A percentile compares a stretch with the other conserved stretches of the same genome.
These are phyloP conservation scores for Lasioglossum leucozonium DNA, from an alignment of 2,888 invertebrate species.

Conservation along the genomic window DNA sequence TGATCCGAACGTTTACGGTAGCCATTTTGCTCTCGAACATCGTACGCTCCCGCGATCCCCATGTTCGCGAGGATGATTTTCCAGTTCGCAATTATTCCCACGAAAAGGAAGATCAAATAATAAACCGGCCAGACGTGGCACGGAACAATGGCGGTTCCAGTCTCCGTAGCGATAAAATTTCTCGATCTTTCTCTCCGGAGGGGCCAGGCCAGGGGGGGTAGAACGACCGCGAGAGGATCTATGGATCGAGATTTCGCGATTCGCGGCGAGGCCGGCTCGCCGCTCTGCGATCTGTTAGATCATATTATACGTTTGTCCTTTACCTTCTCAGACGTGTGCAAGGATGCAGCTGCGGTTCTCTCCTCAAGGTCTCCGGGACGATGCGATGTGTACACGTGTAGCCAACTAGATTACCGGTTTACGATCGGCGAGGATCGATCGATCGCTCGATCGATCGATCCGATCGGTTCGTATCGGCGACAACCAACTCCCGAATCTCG, in stretches of 20 bases:
- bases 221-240: slow-evolving; percentile 61
- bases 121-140: slow-evolving; percentile 30
- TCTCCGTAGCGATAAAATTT: slow-evolving; percentile 53
- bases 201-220: slow-evolving; percentile 20
- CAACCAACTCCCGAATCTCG: neutral
- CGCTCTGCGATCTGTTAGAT: slow-evolving; percentile 65
- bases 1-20: neutral
- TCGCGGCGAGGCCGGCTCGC: slow-evolving; percentile 61
- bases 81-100: slow-evolving; percentile 44
- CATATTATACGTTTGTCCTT: slow-evolving; percentile 77
- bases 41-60: neutral
- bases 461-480: neutral
- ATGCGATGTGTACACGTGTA: slow-evolving; percentile 50
- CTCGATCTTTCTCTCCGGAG: slow-evolving; percentile 32
- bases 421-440: slow-evolving; percentile 20
- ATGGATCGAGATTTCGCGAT: slow-evolving; percentile 77
- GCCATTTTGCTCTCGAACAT: neutral
- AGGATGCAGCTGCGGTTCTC: slow-evolving; percentile 75
- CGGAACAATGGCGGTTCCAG: slow-evolving; percentile 51
- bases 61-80: neutral
- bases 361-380: slow-evolving; percentile 63
- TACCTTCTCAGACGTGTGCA: slow-evolving; percentile 73
- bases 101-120: slow-evolving; percentile 51
- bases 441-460: slow-evolving; percentile 8
- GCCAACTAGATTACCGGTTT: slow-evolving; percentile 53